Evolutionary conservation across 2,888 invertebrate species (phyloP), one percentile per base, ranked within the genome.

Genomic region (Heteromurus nitidus): DNA sequence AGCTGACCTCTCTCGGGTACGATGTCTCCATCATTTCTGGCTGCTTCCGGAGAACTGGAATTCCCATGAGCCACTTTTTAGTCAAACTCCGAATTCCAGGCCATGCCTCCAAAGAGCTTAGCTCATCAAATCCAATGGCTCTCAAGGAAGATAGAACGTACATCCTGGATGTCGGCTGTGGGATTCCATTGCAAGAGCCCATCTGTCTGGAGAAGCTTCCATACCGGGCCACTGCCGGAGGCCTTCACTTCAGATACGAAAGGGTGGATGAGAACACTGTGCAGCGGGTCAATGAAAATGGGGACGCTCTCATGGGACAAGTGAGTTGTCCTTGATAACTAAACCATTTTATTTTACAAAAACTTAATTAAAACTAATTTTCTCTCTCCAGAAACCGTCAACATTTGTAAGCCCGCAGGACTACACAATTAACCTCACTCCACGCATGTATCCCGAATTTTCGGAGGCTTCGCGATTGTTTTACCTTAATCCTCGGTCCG

Each of bases 161-260:
- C 24, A 9, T 85, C 1, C 50, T 85, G 20, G 85, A 85, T 69
- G 83, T 80, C 2, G 85, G 85, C 1, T 64, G 79, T 50, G 85
- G 85, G 16, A n/a, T 85, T 24, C 85, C 85, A 16, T 22, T 83
- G 2, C 64, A 75, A 58, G 83, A 83, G 28, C 85, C 85, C 1
- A 58, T 85, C 30, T 58, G 44, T 28, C 13, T 83, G 3, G 76
- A 76, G 7, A 60, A 30, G 16, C 62, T 70, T 42, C 85, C 83
- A 0, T 79, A 53, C 22, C 3, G 26, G 7, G 30, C 68, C 22
- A 50, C 58, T 16, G 84, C 82, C 9, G 84, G 79, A 18, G 85
- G 85, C 3, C 60, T 82, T 0, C 30, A 68, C 22, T 85, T 36
- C 53, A 30, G 80, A 0, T 85, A 73, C 42, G 85, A 85, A 60